These are phyloP conservation scores for Columba janthina DNA, from an alignment of 2,113 vertebrate genomes.

Conservation along the genomic window DNA sequence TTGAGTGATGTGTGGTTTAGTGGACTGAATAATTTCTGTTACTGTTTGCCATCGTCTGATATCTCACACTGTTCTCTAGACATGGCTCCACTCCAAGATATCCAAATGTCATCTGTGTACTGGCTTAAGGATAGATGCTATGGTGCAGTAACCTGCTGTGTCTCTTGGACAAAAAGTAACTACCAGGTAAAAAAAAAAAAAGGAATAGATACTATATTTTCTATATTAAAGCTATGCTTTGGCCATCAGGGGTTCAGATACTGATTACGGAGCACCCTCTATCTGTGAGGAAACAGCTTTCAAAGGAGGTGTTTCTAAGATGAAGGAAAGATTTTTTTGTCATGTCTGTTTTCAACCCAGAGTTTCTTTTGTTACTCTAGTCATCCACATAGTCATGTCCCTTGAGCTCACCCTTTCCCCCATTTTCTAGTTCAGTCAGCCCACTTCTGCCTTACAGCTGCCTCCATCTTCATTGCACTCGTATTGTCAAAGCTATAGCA, in stretches of 20 bases:
- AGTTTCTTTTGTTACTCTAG: background rate
- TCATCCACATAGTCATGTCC: background rate
- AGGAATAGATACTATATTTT: background rate
- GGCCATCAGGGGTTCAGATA: background rate
- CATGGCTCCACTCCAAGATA: background rate
- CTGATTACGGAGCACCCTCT: background rate
- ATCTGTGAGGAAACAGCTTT: background rate
- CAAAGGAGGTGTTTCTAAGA: background rate
- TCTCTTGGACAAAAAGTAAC: background rate
- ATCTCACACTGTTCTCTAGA: background rate
- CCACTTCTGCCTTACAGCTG: background rate
- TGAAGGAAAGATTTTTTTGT: background rate
- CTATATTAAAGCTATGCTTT: background rate
- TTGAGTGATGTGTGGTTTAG: background rate
- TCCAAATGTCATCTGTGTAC: background rate
- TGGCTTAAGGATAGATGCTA: background rate
- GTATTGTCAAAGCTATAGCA: background rate
- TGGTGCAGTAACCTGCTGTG: background rate
- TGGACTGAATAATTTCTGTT: accelerated
- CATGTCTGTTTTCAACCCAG: background rate
- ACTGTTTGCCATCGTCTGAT: accelerated
- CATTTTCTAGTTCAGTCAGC: background rate
- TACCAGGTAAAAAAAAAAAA: background rate
- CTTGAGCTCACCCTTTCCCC: background rate
- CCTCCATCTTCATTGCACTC: background rate